Evolutionary conservation across 1,140 invertebrate genomes (phyloP), one percentile per base, ranked within the genome.

Genomic region (Glossosoma conforme): DNA sequence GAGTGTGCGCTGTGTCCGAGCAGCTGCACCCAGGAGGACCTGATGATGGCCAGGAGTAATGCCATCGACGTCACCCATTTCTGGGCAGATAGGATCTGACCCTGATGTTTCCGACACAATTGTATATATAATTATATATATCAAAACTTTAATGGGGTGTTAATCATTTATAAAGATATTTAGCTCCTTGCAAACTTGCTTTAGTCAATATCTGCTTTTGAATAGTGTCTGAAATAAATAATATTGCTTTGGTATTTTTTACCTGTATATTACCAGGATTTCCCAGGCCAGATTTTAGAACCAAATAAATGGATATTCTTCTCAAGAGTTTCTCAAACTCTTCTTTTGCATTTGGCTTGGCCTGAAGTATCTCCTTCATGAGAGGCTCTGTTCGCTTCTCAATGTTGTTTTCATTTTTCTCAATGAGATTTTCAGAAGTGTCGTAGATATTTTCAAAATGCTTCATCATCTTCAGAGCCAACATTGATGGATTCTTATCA

Each of bases 401-500:
- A 6, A 82, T 65, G 11, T 70, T 68, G 2, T 68, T 61, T 41
- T 76, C 60, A 50, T 82, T 72, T 9, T 73, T 75, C 21, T 70
- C 68, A 11, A 82, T 71, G 2, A 77, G 66, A 25, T 70, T 68
- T 17, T 77, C 72, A 58, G 69, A 72, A 18, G 75, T 75, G 14
- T 79, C 78, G 62, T 85, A 85, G 59, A 84, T 80, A 54, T 80
- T 82, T 18, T 76, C 73, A 63, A 86, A 85, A 52, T 83, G 79
- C 38, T 83, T 76, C 60, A 89, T 86, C 74, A 86, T 85, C 64
- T 80, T 81, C 8, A 85, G 53, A 1, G 75, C 76, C 3, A 75
- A 60, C 13, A 78, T 60, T 48, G 62, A 64, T 1, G 71, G 62
- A 18, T 60, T 60, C n/a, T 57, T 57, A 55, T 70, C 60, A 13